These are phyloP conservation scores for Himantopus leucocephalus DNA, from an alignment of 2,113 vertebrate genomes.

Conservation along the genomic window DNA sequence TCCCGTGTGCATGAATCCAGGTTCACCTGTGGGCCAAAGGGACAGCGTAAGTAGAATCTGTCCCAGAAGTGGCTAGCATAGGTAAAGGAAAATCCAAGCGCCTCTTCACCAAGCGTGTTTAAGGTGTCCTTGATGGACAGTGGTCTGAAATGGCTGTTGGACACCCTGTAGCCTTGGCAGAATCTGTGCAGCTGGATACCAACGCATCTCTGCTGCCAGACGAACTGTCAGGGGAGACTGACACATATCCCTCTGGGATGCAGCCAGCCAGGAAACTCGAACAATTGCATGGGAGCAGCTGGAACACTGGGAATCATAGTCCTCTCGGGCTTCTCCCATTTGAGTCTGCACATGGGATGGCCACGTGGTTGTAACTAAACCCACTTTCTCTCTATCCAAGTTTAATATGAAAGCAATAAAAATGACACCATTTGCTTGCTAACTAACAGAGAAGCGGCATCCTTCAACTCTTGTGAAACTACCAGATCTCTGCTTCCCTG, in stretches of 20 bases:
- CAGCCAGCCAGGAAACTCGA: neutral
- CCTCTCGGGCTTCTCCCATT: neutral
- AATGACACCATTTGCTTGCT: neutral
- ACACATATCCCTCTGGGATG: neutral
- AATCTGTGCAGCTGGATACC: neutral
- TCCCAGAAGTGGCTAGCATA: neutral
- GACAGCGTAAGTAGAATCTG: neutral
- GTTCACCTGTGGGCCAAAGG: constrained; percentile 83
- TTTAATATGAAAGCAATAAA: neutral
- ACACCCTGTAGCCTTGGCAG: neutral
- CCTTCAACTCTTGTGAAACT: neutral
- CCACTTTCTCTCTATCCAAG: neutral
- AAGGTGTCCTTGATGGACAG: neutral
- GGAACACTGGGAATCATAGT: neutral
- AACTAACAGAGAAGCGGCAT: neutral
- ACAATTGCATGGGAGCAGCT: neutral
- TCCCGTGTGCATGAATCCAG: constrained; percentile 87
- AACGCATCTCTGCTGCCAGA: neutral
- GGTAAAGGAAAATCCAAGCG: neutral
- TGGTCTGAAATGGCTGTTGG: neutral
- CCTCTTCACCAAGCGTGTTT: neutral
- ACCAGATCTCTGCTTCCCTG: neutral
- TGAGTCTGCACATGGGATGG: neutral
- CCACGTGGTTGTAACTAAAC: neutral
- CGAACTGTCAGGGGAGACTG: neutral